Evolutionary conservation across 2,797 vertebrate species (phyloP).

Genomic region (Coendou prehensilis): DNA sequence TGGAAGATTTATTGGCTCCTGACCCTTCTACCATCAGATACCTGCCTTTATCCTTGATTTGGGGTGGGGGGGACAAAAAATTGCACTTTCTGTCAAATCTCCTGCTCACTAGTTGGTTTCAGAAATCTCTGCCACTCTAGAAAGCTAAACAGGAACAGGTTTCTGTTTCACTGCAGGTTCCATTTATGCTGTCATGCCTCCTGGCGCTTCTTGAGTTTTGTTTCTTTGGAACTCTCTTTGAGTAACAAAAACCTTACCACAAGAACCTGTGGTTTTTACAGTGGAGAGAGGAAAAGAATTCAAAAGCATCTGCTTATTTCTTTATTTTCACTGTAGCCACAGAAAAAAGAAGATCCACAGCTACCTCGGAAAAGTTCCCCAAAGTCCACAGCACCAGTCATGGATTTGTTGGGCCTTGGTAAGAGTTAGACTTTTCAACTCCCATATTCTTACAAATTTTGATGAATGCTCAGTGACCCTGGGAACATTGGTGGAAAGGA

Average conservation of each 20-base stretch:
- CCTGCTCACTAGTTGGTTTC: conserved; percentile 50
- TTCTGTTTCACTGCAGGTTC: conserved; percentile 33
- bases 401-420: conserved; percentile 97
- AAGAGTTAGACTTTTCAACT: conserved; percentile 83
- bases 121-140: conserved; percentile 42
- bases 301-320: conserved; percentile 56
- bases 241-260: conserved; percentile 40
- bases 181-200: not conserved
- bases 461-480: conserved; percentile 35
- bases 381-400: conserved; percentile 92
- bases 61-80: not conserved
- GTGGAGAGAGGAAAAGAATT: not conserved
- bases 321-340: conserved; percentile 87
- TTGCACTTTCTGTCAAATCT: conserved; percentile 21
- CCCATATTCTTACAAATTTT: not conserved
- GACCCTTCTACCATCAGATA: not conserved
- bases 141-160: conserved; percentile 47
- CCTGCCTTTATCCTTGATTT: conserved; percentile 54
- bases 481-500: not conserved
- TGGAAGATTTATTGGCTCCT: conserved; percentile 35
- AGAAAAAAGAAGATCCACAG: conserved; percentile 94
- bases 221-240: conserved; percentile 52
- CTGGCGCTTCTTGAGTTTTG: conserved; percentile 53
- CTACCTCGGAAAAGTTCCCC: conserved; percentile 92
- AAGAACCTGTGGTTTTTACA: conserved; percentile 59